Base-by-base conservation (phyloP, 2,888 invertebrate species). In the Galeopsomyia nigrocyanea region DNA sequence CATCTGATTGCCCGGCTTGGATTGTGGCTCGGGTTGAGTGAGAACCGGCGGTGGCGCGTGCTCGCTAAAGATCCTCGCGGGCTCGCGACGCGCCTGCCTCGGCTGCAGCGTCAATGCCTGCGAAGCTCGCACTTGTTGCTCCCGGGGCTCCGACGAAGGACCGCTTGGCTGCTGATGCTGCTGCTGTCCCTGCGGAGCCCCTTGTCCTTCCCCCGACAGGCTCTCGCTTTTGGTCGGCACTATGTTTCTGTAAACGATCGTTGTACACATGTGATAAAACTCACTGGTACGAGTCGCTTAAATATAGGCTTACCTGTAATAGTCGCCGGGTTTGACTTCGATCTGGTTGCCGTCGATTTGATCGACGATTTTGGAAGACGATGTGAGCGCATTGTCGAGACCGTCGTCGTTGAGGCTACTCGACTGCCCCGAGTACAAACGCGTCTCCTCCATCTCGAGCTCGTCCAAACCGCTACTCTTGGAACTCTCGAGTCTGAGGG, bases 191-290 rank as follows among this genome's bases (percentile, higher is more conserved):
- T 90, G 91, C 90, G 92, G 92, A 90, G 92, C 92, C 93, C 93
- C 90, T 83, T 87, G 87, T 82, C 83, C 92, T 93, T 93, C 93
- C 93, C 93, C 93, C 93, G 92, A 90, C 73, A 75, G 16, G 47
- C 74, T 74, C 53, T 82, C 82, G 39, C 81, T 83, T 22, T 73
- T 79, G 9, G 83, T 85, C 16, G 84, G 80, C 17, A 76, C 78
- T 61, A 84, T 82, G 51, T 82, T 84, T 58, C 78, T 79, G 56
- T 21, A 47, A 74, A 72, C 22, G 46, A 17, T 17, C 17, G 31
- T n/a, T n/a, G n/a, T n/a, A n/a, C n/a, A n/a, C n/a, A n/a, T n/a
- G 17, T 2, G 19, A 9, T 31, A 16, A 51, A 3, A n/a, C n/a
- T n/a, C n/a, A n/a, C n/a, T n/a, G n/a, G n/a, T n/a, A 57, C n/a